Evolutionary conservation across 2,113 vertebrate species (phyloP).

Genomic region (Taurulus bubalis): DNA sequence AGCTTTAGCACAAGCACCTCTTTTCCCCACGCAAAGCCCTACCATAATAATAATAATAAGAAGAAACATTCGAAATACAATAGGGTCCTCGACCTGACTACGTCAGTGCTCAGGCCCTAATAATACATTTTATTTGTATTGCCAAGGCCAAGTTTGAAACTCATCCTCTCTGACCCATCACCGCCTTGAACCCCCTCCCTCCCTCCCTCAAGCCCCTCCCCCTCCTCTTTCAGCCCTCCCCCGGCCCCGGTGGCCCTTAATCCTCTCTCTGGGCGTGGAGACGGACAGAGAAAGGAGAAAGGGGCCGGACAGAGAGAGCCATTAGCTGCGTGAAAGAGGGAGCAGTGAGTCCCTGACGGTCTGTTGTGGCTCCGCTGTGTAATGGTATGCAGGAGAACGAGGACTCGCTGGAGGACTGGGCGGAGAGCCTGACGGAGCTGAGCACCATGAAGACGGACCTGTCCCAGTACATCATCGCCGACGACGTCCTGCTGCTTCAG

Average conservation of each 20-base stretch:
- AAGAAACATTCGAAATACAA: too few relatives aligned
- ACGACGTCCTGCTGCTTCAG: conserved; percentile 87
- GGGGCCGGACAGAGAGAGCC: conserved; percentile 21
- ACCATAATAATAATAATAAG: too few relatives aligned
- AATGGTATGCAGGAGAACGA: conserved; percentile 91
- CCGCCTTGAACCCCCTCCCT: conserved; percentile 52
- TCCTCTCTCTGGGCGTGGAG: conserved; percentile 65
- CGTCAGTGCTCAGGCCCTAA: too few relatives aligned
- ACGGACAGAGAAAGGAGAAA: conserved; percentile 40
- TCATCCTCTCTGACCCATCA: conserved; percentile 43
- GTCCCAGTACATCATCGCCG: conserved; percentile 85
- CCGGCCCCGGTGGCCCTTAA: conserved; percentile 75
- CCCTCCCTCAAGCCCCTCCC: conserved; percentile 13
- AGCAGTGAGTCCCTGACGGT: conserved; percentile 37
- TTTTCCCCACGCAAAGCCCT: too few relatives aligned
- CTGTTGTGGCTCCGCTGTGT: conserved; percentile 61
- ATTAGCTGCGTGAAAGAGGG: conserved; percentile 13
- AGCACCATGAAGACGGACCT: conserved; percentile 87
- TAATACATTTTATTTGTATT: too few relatives aligned
- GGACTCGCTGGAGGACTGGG: conserved; percentile 89
- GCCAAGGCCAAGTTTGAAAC: conserved; percentile 42
- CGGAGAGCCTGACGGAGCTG: conserved; percentile 86
- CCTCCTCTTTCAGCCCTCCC: conserved; percentile 29
- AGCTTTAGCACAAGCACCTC: too few relatives aligned
- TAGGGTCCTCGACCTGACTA: too few relatives aligned